Conservation (phyloP, 2,888 invertebrate genomes). For the Hypsopygia costalis region DNA sequence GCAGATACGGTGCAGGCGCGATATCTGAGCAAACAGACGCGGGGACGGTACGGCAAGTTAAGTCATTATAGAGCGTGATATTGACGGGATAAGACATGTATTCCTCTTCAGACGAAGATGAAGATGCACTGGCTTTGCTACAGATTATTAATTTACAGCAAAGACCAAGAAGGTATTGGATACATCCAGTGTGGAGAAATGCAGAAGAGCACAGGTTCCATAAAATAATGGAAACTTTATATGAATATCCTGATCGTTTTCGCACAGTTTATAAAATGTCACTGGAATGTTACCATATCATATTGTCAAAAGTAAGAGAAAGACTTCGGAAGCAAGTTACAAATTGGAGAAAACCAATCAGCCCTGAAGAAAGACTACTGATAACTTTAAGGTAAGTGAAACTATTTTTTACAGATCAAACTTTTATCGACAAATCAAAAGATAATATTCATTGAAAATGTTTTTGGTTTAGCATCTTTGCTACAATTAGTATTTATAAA, state of each 20-base stretch:
- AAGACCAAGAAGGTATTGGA: conserved; percentile 18
- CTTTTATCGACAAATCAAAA: too few species aligned
- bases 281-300: conserved; percentile 18
- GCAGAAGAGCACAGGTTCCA: conserved; percentile 12
- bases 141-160: conserved; percentile 18
- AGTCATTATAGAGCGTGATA: too few species aligned
- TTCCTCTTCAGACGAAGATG: too few species aligned
- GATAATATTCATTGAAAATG: too few species aligned
- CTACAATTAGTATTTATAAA: too few species aligned
- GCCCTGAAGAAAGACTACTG: conserved; percentile 18
- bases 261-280: conserved; percentile 19
- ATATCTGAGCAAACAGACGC: background rate
- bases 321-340: conserved; percentile 19
- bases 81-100: background rate
- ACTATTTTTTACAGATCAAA: too few species aligned
- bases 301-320: conserved; percentile 18
- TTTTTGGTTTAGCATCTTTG: too few species aligned
- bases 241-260: conserved; percentile 19
- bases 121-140: conserved; percentile 18
- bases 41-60: background rate
- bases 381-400: conserved; percentile 20
- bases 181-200: conserved; percentile 14
- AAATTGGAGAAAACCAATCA: conserved; percentile 17
- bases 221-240: conserved; percentile 12
- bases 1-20: too few species aligned